phyloP scores from a whole-genome alignment of 2,113 vertebrate genomes.

The Cacatua alba region DNA sequence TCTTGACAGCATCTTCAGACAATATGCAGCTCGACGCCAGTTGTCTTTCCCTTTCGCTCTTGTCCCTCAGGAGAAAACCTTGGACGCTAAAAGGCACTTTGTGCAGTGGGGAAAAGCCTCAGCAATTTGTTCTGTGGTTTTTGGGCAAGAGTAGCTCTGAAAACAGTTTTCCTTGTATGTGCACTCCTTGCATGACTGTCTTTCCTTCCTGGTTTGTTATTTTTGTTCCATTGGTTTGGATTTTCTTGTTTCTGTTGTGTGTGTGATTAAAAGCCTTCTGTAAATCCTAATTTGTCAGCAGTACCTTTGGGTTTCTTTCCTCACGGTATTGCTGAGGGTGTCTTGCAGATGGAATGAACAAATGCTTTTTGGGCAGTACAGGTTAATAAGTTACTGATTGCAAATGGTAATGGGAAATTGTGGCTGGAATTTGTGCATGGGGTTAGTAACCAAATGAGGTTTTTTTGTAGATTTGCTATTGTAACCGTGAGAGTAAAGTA shows the following conservation, averaged over 20 bases:
- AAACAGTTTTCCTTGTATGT: conserved; percentile 8
- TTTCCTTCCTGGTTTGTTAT: background rate
- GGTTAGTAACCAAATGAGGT: background rate
- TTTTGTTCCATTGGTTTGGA: background rate
- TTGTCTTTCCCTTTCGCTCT: conserved; percentile 51
- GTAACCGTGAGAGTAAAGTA: background rate
- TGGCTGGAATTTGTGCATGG: background rate
- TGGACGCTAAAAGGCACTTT: conserved; percentile 73
- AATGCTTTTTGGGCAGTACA: background rate
- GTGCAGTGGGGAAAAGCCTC: conserved; percentile 11
- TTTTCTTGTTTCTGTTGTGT: background rate
- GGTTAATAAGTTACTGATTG: background rate
- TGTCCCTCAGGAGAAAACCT: conserved; percentile 65
- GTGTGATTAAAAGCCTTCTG: background rate
- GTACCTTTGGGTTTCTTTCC: background rate
- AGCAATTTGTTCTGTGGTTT: conserved; percentile 68
- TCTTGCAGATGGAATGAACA: background rate
- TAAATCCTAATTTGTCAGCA: background rate
- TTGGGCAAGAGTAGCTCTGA: conserved; percentile 40
- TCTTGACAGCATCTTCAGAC: conserved; percentile 75
- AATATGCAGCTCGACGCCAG: conserved; percentile 66
- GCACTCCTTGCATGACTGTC: background rate
- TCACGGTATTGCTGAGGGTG: background rate
- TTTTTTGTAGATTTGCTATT: background rate
- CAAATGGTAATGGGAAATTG: background rate